These are phyloP conservation scores for Agriotes lineatus DNA, from an alignment of 2,888 invertebrate species.

Conservation along the genomic window DNA sequence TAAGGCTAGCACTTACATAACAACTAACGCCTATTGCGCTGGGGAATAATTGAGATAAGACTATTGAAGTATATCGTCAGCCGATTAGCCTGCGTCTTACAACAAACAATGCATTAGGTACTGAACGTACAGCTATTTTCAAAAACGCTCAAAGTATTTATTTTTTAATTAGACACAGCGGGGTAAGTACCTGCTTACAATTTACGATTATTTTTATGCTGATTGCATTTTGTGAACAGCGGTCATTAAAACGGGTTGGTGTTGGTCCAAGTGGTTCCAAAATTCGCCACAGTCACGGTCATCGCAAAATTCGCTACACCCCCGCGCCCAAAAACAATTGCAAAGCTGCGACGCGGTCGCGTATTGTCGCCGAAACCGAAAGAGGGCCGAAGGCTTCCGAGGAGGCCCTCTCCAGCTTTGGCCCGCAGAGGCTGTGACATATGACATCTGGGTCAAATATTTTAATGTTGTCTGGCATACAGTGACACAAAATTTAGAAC, in stretches of 20 bases:
- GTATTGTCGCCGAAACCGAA: background rate
- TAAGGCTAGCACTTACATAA: too few relatives aligned
- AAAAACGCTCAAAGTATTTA: too few relatives aligned
- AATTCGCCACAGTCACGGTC: conserved; percentile 51
- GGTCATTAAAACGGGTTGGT: conserved; percentile 45
- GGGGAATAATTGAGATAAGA: too few relatives aligned
- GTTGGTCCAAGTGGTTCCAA: conserved; percentile 46
- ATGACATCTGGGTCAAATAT: conserved; percentile 41
- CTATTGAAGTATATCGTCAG: too few relatives aligned
- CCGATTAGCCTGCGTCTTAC: too few relatives aligned
- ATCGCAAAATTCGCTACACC: conserved; percentile 45
- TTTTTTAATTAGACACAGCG: conserved; percentile 36
- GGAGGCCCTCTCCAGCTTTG: background rate
- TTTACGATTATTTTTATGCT: conserved; percentile 47
- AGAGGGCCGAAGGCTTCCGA: conserved; percentile 4
- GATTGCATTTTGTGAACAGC: conserved; percentile 47
- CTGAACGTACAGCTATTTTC: too few relatives aligned
- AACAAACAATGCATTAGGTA: too few relatives aligned
- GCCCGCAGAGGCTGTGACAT: conserved; percentile 9
- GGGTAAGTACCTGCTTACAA: conserved; percentile 31
- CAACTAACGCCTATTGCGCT: too few relatives aligned
- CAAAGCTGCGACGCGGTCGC: background rate
- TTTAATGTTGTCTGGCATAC: conserved; percentile 39
- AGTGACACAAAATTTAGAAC: too few relatives aligned
- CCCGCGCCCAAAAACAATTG: conserved; percentile 23